Evolutionary conservation across 2,113 vertebrate species (phyloP).

Genomic region (Ptyas mucosa): DNA sequence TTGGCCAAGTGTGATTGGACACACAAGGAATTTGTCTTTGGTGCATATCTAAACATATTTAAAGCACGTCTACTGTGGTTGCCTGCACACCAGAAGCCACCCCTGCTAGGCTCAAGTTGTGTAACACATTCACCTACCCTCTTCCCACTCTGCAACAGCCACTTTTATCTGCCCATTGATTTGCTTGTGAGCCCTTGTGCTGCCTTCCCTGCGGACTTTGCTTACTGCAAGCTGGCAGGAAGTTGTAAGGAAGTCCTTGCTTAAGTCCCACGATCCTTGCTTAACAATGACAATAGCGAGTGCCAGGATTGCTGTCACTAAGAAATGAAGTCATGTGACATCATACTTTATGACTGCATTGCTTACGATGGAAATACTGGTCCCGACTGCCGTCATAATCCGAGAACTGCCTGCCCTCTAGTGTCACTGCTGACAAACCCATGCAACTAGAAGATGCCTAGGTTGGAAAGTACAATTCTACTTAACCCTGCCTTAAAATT

Average conservation of each 20-base stretch:
- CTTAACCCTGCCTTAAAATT: background rate
- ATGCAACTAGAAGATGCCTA: background rate
- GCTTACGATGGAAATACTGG: background rate
- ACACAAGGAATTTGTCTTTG: no score
- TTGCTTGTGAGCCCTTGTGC: no score
- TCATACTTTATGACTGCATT: background rate
- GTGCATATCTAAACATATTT: no score
- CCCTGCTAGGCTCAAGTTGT: no score
- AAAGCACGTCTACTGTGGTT: no score
- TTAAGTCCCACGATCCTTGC: background rate
- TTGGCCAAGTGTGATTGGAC: no score
- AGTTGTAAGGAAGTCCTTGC: background rate
- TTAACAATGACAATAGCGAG: background rate
- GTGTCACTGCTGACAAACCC: background rate
- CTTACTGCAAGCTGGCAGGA: background rate
- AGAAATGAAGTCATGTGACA: background rate
- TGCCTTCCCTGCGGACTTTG: no score
- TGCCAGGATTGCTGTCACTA: background rate
- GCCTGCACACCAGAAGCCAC: no score
- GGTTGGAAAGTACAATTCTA: background rate
- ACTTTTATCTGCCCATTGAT: no score
- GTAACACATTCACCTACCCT: no score
- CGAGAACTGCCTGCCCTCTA: background rate
- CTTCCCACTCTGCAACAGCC: no score
- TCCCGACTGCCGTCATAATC: no score